These are phyloP conservation scores for Pemphredon lugubris DNA, from an alignment of 2,888 invertebrate species.

Conservation along the genomic window DNA sequence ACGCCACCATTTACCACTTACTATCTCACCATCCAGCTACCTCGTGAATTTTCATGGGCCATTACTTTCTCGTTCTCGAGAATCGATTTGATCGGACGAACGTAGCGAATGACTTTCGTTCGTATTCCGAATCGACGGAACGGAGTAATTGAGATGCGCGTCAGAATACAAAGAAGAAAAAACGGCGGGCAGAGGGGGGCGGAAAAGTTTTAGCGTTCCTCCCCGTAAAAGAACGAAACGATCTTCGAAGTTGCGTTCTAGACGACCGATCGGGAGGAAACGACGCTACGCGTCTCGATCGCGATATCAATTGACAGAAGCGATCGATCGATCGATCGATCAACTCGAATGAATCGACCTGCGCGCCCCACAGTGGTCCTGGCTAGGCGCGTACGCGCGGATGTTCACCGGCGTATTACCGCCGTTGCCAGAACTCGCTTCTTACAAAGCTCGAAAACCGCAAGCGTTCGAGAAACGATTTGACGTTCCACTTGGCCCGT, in stretches of 20 bases:
- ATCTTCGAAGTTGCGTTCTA: neutral
- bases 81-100: constrained; percentile 42
- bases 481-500: constrained; percentile 5
- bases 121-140: constrained; percentile 6
- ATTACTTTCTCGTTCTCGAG: constrained; percentile 57
- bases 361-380: constrained; percentile 8
- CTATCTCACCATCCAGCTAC: constrained; percentile 33
- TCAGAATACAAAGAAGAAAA: too few relatives aligned
- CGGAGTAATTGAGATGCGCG: neutral
- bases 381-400: constrained; percentile 9
- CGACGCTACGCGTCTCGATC: constrained; percentile 2
- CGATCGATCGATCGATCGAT: constrained; percentile 31
- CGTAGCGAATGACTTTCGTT: constrained; percentile 12
- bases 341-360: constrained; percentile 28
- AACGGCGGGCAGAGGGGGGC: too few relatives aligned
- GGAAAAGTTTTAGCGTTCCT: neutral
- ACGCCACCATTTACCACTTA: too few relatives aligned
- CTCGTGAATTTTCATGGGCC: constrained; percentile 67
- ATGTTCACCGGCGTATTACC: constrained; percentile 28
- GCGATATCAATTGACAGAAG: neutral
- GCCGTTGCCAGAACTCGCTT: constrained; percentile 17
- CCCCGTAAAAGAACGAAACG: neutral
- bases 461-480: constrained; percentile 23
- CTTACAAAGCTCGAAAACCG: constrained; percentile 24
- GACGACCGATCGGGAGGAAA: neutral